Percentiles rank a stretch among this genome's conserved stretches.
These are phyloP conservation scores for Platysternon megacephalum DNA, from an alignment of 2,113 vertebrate species.

Conservation along the genomic window DNA sequence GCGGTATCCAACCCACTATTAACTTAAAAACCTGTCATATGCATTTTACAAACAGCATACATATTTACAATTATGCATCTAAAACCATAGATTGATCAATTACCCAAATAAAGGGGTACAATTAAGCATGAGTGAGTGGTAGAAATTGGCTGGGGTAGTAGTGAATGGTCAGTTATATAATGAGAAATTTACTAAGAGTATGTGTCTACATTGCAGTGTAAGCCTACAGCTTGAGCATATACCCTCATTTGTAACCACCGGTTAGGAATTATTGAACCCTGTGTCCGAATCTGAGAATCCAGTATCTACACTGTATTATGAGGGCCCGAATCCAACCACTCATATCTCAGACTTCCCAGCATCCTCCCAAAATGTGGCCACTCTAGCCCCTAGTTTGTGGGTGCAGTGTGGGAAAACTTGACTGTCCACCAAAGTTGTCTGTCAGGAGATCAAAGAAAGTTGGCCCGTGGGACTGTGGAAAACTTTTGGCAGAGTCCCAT, in stretches of 20 bases:
- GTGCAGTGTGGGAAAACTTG: neutral
- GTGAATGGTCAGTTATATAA: neutral
- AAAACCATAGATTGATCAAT: neutral
- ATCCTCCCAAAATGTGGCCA: too few relatives aligned
- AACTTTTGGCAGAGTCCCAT: neutral
- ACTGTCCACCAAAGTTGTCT: neutral
- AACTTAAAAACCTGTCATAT: neutral
- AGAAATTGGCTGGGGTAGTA: neutral
- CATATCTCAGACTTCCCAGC: too few relatives aligned
- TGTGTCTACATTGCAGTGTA: too few relatives aligned
- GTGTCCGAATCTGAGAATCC: too few relatives aligned
- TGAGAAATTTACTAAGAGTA: neutral
- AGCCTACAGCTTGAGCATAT: too few relatives aligned
- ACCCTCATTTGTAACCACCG: too few relatives aligned
- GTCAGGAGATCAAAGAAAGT: neutral
- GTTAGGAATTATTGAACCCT: too few relatives aligned
- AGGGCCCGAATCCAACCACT: too few relatives aligned
- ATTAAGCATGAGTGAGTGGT: neutral
- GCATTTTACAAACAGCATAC: neutral
- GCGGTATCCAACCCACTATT: neutral
- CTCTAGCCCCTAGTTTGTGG: neutral
- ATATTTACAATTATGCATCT: neutral
- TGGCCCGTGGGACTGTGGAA: neutral
- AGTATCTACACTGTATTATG: too few relatives aligned
- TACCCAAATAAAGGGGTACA: neutral